Evolutionary conservation across 1,140 invertebrate genomes (phyloP), one percentile per base, ranked within the genome.

Genomic region (Pseudoatta argentina): DNA sequence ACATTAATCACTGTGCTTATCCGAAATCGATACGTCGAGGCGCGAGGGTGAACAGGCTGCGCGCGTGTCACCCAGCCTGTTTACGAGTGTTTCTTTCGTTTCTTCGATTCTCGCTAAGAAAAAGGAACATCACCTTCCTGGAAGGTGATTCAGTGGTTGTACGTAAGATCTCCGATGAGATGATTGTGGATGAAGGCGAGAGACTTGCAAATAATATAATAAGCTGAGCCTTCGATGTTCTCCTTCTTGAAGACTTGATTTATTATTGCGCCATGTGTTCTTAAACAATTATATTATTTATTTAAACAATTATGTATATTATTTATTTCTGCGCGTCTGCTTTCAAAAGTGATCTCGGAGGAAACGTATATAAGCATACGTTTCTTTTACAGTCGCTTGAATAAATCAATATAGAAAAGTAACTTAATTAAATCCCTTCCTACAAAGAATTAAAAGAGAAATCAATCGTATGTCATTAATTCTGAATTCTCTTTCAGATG

Each of bases 1-100:
- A 94, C 94, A 95, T 95, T 95, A 95, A 94, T 95, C 94, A 94
- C 92, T 83, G 64, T 91, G 93, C 92, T 93, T 93, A 92, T 93
- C 89, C 90, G 92, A 93, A 93, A 94, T 94, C 93, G 86, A 89
- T 89, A 93, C 85, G 89, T 30, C 27, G 27, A 30, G 91, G 93
- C 91, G 92, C 93, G 93, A 93, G 93, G 94, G 94, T 91, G 92
- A 73, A 12, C 53, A 88, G 63, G 18, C n/a, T 82, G 73, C 82
- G 61, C 30, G 85, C 86, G 71, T 87, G 76, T 77, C 63, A 39
- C 86, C 39, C 66, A 44, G 61, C 78, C 30, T 93, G 93, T 92
- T 93, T 93, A 94, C 91, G 93, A 92, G 88, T 93, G 87, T 92
- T 92, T 91, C 67, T 91, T 87, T 91, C 72, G 69, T 90, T 88